Conservation (phyloP, 2,888 invertebrate species). For the Schizaphis graminum region DNA sequence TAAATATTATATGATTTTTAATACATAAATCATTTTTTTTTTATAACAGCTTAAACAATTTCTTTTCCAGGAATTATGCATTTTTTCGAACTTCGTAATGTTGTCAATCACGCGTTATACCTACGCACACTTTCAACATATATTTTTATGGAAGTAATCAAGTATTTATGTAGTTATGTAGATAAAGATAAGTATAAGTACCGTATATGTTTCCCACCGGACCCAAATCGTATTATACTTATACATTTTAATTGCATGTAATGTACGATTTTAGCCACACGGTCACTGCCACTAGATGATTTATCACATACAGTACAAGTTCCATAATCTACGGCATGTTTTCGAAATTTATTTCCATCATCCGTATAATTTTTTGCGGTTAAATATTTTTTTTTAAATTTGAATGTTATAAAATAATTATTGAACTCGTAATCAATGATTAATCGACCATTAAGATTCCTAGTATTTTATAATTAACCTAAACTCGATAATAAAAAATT, state of each 20-base stretch:
- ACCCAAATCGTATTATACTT: background rate
- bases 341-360: background rate
- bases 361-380: background rate
- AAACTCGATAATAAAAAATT: background rate
- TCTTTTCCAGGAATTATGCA: background rate
- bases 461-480: background rate
- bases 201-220: background rate
- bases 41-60: background rate
- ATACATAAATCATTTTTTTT: too few species aligned
- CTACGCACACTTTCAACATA: background rate
- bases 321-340: background rate
- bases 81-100: background rate
- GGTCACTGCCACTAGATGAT: background rate
- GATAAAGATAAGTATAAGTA: background rate
- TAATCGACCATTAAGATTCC: background rate
- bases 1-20: too few species aligned
- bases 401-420: background rate
- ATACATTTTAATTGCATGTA: background rate
- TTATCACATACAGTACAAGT: background rate
- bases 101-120: background rate
- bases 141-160: background rate
- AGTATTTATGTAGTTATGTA: background rate
- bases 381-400: background rate
- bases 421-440: background rate
- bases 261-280: background rate